Conservation (phyloP, 2,797 vertebrate genomes). For the Eulemur mongoz region DNA sequence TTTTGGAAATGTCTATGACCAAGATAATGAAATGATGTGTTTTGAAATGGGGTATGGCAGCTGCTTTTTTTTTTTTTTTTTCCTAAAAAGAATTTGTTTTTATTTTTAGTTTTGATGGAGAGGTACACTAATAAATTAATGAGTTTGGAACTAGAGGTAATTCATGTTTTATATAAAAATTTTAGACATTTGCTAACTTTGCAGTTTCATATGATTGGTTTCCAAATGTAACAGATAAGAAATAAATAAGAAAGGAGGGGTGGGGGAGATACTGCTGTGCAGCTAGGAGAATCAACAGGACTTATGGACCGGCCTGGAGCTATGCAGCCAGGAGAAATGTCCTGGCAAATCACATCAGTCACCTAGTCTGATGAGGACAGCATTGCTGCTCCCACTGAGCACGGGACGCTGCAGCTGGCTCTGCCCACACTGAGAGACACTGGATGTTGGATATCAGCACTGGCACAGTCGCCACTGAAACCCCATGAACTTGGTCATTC, state of each 20-base stretch:
- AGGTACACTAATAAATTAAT: constrained; percentile 81
- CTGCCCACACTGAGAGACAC: not conserved
- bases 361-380: not conserved
- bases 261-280: not conserved
- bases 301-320: not conserved
- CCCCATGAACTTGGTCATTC: no score
- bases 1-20: constrained; percentile 85
- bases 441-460: not conserved
- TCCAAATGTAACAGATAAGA: constrained; percentile 82
- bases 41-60: constrained; percentile 77
- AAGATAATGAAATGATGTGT: constrained; percentile 79
- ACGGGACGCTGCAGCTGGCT: not conserved
- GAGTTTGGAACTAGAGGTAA: constrained; percentile 80
- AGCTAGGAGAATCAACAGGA: not conserved
- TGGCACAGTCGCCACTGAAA: not conserved
- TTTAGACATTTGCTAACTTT: constrained; percentile 85
- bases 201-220: constrained; percentile 83
- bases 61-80: constrained; percentile 69
- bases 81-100: not conserved
- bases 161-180: constrained; percentile 85
- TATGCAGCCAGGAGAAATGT: not conserved
- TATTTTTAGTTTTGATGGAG: constrained; percentile 71
- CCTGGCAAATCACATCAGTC: not conserved
- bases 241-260: constrained; percentile 78
- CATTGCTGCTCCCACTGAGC: no score